phyloP scores from a whole-genome alignment of 2,113 vertebrate genomes.

The Microcebus murinus region DNA sequence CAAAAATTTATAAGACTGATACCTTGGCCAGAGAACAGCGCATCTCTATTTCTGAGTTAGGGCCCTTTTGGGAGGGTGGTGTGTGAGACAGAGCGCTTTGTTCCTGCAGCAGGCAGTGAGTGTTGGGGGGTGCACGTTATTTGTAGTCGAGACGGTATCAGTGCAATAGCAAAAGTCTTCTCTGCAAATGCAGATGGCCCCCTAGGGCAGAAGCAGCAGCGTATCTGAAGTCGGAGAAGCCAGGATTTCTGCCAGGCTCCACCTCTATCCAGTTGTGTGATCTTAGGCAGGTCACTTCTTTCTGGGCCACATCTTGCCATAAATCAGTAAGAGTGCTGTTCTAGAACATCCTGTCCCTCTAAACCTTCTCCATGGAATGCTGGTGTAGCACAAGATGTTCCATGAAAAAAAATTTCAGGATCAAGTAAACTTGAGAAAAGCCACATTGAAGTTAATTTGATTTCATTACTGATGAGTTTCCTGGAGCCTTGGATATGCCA shows the following conservation, averaged over 20 bases:
- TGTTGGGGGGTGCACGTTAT: not conserved
- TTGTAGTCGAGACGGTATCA: not conserved
- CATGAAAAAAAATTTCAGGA: not conserved
- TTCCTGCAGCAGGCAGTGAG: not conserved
- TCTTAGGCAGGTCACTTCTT: slow-evolving; percentile 17
- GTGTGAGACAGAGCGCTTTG: slow-evolving; percentile 16
- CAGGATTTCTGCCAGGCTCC: not conserved
- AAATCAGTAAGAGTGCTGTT: not conserved
- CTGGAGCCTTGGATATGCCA: no score
- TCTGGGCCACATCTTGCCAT: not conserved
- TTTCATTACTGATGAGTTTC: not conserved
- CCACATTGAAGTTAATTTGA: not conserved
- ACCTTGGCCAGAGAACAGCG: not conserved
- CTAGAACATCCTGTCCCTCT: not conserved
- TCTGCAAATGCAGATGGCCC: not conserved
- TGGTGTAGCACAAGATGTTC: not conserved
- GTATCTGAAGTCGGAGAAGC: not conserved
- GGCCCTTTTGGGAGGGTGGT: slow-evolving; percentile 40
- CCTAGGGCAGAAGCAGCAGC: not conserved
- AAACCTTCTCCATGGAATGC: not conserved
- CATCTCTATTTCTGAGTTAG: slow-evolving; percentile 49
- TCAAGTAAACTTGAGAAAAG: slow-evolving; percentile 20
- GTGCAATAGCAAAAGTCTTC: not conserved
- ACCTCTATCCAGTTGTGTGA: not conserved
- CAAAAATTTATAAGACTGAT: slow-evolving; percentile 57